Base-by-base conservation (phyloP, 2,113 vertebrate genomes). In the Cryptomyrus ogoouensis region DNA sequence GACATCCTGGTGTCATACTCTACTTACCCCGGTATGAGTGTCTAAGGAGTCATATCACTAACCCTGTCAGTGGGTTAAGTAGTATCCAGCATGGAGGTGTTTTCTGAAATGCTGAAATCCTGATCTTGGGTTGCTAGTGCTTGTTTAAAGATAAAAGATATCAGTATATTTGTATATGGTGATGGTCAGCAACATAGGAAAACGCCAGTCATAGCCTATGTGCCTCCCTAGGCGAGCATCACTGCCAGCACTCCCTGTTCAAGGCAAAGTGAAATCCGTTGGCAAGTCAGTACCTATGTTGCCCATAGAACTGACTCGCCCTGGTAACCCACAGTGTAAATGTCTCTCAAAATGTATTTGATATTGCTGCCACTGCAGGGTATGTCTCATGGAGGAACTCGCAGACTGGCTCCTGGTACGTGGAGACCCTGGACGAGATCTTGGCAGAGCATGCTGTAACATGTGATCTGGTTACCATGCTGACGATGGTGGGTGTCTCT, bases 1-100 rank as follows among this genome's bases (percentile, higher is more conserved):
- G 98, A 99, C 94, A 99, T 99, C 92, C 94, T 99, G 87, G 98
- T 99, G 84, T 99, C 97, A 90, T 99, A 99, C 92, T 98, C 98
- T 0, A 98, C 98, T 2, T 98, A 97, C 89, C 98, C 98, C 90
- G 98, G 98, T 98, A 42, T 66, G 90, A 50, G 39, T 52, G n/a
- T 21, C 53, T 21, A 53, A 31, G 31, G 49, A 17, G 27, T 84
- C 24, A 42, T 4, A 35, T 31, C 24, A 87, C 27, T 13, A 53
- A 46, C 49, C 24, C n/a, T 87, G 44, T 27, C 42, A 56, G 44
- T 39, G 88, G 39, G 10, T 80, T 66, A 27, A 15, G 17, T 83
- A 46, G 15, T 70, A 13, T 70, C 74, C 31, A 42, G 35, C 35
- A 86, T 50, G 83, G 9, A 84, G 39, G 8, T 85, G 8, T 85